Percentiles rank a stretch among this genome's conserved stretches.
These are phyloP conservation scores for Leptinotarsa texana DNA, from an alignment of 1,140 invertebrate genomes.

Conservation along the genomic window DNA sequence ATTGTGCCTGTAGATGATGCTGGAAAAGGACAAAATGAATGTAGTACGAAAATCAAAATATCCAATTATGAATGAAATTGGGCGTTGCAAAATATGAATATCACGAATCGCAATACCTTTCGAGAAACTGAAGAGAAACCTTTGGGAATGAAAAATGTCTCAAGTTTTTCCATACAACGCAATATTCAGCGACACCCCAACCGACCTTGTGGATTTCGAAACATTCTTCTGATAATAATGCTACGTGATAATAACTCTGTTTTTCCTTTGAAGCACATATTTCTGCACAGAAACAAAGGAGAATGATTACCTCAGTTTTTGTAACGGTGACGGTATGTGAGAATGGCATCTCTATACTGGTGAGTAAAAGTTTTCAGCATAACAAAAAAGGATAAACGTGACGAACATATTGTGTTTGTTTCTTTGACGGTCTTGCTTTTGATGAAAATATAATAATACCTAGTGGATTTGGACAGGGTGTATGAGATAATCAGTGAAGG, in stretches of 20 bases:
- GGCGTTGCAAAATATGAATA: too few species aligned
- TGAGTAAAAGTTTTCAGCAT: slow-evolving; percentile 10
- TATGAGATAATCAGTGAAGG: not conserved
- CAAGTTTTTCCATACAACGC: too few species aligned
- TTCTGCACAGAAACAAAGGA: slow-evolving; percentile 5
- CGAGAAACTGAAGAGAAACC: too few species aligned
- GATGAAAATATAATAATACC: slow-evolving; percentile 3
- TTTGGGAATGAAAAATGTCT: too few species aligned
- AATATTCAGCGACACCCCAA: too few species aligned
- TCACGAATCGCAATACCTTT: too few species aligned
- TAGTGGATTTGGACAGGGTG: not conserved
- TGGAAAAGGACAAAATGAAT: too few species aligned
- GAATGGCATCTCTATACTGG: slow-evolving; percentile 1
- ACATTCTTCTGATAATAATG: not conserved
- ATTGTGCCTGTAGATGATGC: too few species aligned
- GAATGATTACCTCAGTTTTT: slow-evolving; percentile 9
- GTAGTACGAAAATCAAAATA: too few species aligned
- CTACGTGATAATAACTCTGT: not conserved
- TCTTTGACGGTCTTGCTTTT: slow-evolving; percentile 1
- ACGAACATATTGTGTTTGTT: slow-evolving; percentile 12
- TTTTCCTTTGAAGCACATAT: not conserved
- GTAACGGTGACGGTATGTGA: slow-evolving; percentile 7
- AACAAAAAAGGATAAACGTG: slow-evolving; percentile 13
- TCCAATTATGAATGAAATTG: too few species aligned
- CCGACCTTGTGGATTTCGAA: not conserved